phyloP scores from a whole-genome alignment of 2,888 invertebrate genomes.

The Cetonia aurata region DNA sequence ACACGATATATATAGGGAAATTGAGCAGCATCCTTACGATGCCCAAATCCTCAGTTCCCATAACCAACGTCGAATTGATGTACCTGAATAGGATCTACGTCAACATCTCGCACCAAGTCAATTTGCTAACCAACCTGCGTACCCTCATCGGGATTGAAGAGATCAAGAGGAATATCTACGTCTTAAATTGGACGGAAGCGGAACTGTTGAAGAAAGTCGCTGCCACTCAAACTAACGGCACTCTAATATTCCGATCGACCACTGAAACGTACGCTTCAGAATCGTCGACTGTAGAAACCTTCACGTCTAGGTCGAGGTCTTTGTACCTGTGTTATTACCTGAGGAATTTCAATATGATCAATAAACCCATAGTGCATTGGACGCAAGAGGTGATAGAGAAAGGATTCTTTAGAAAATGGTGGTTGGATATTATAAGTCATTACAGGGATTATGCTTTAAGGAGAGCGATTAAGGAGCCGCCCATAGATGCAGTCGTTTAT shows the following conservation, averaged over 20 bases:
- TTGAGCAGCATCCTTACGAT: conserved; percentile 51
- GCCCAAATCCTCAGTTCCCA: conserved; percentile 34
- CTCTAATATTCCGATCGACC: conserved; percentile 43
- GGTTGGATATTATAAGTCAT: conserved; percentile 45
- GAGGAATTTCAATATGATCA: conserved; percentile 46
- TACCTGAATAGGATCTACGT: conserved; percentile 41
- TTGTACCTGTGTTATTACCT: conserved; percentile 51
- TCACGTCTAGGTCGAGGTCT: conserved; percentile 28
- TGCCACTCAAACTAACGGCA: conserved; percentile 36
- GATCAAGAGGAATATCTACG: conserved; percentile 17
- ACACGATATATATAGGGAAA: conserved; percentile 52
- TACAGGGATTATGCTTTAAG: conserved; percentile 42
- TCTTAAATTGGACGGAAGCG: conserved; percentile 42
- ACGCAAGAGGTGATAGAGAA: conserved; percentile 50
- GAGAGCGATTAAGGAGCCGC: not conserved
- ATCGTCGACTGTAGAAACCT: conserved; percentile 30
- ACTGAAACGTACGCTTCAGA: conserved; percentile 46
- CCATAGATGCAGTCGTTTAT: conserved; percentile 28
- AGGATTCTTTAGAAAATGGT: conserved; percentile 53
- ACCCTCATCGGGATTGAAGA: conserved; percentile 35
- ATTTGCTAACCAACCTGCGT: conserved; percentile 32
- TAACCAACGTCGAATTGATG: conserved; percentile 39
- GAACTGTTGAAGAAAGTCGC: conserved; percentile 44
- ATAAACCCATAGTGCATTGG: conserved; percentile 51
- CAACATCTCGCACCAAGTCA: conserved; percentile 37